Evolutionary conservation across 30 jellyfish, hydroid and myxozoan species (phyloP).

Genomic region (Turritopsis dohrnii): DNA sequence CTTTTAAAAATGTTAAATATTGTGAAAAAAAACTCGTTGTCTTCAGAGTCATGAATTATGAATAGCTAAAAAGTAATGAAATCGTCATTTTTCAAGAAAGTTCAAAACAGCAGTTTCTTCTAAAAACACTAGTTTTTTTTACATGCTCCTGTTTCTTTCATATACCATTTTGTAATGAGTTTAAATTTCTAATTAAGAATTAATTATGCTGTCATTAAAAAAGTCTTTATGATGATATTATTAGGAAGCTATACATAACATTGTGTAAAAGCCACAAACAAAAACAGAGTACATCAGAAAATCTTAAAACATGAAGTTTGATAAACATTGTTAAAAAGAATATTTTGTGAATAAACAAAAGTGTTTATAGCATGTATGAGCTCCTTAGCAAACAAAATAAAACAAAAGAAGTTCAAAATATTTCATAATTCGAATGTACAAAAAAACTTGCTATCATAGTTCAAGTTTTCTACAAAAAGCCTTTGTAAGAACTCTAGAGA

Average conservation of each 20-base stretch:
- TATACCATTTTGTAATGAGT: background rate
- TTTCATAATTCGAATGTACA: background rate
- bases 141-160: background rate
- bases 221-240: background rate
- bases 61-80: background rate
- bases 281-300: background rate
- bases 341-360: background rate
- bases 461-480: no score
- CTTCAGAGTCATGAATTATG: background rate
- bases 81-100: background rate
- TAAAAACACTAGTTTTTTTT: background rate
- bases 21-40: background rate
- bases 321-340: background rate
- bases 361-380: background rate
- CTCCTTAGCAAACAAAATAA: background rate
- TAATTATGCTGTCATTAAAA: background rate
- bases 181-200: background rate
- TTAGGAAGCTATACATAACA: no score
- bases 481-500: no score
- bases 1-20: background rate
- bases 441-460: background rate
- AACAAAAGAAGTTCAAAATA: background rate
- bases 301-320: background rate
- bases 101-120: background rate
- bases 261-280: background rate